Conservation (phyloP, 2,113 vertebrate species). For the Rattus norvegicus region GRCr8 NC_086019.1:187723501-187724000, state of each 20-base stretch:
- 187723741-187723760: not conserved
- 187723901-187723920: not conserved
- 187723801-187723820: not conserved
- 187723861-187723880: not conserved
- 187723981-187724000: not conserved
- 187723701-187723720: not conserved
- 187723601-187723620: not conserved
- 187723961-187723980: not conserved
- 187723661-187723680: not conserved
- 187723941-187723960: not conserved
- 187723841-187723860: not conserved
- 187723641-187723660: not conserved
- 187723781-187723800: not conserved
- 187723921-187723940: not conserved
- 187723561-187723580: not conserved
- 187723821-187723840: not conserved
- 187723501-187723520: too few relatives aligned
- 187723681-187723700: not conserved
- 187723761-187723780: not conserved
- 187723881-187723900: not conserved
- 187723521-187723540: not conserved
- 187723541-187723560: not conserved
- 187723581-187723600: not conserved
- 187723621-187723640: not conserved
- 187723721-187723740: not conserved